These are phyloP conservation scores for Zaprionus ghesquierei DNA, from an alignment of 1,140 invertebrate species.

Conservation along the genomic window DNA sequence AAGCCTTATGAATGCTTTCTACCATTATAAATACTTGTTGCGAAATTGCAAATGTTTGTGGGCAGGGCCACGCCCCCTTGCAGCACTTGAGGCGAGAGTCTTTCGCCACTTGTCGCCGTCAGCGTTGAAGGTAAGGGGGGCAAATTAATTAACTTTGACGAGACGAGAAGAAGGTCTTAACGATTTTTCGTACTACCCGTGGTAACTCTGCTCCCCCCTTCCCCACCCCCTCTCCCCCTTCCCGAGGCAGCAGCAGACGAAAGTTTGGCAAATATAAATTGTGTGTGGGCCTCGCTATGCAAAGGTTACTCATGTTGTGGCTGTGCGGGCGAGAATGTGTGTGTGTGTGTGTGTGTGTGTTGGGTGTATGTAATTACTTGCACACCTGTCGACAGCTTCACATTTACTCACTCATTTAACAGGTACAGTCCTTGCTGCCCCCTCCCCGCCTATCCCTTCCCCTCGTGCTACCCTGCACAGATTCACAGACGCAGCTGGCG, in stretches of 20 bases:
- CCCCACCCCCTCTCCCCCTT: neutral
- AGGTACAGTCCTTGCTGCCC: conserved; percentile 11
- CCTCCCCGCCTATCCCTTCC: neutral
- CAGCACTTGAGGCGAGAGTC: conserved; percentile 38
- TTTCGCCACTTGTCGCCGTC: conserved; percentile 49
- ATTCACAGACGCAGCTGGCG: conserved; percentile 35
- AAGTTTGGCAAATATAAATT: conserved; percentile 79
- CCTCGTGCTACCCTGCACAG: neutral
- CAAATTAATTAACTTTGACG: conserved; percentile 81
- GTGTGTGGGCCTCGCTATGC: conserved; percentile 63
- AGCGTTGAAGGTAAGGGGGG: conserved; percentile 19
- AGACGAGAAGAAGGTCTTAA: conserved; percentile 69
- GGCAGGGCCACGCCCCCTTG: neutral
- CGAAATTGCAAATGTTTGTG: conserved; percentile 1
- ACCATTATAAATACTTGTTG: conserved; percentile 12
- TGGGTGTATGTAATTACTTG: conserved; percentile 78
- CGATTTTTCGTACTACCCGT: conserved; percentile 52
- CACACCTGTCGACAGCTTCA: conserved; percentile 79
- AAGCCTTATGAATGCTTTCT: neutral
- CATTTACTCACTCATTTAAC: conserved; percentile 78
- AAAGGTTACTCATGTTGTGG: conserved; percentile 44
- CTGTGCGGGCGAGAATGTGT: conserved; percentile 17
- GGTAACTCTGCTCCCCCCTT: conserved; percentile 31
- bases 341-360: conserved; percentile 64
- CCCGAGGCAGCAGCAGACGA: conserved; percentile 25